phyloP scores from a whole-genome alignment of 2,888 invertebrate species.

The Trypoxylon attenuatum region DNA sequence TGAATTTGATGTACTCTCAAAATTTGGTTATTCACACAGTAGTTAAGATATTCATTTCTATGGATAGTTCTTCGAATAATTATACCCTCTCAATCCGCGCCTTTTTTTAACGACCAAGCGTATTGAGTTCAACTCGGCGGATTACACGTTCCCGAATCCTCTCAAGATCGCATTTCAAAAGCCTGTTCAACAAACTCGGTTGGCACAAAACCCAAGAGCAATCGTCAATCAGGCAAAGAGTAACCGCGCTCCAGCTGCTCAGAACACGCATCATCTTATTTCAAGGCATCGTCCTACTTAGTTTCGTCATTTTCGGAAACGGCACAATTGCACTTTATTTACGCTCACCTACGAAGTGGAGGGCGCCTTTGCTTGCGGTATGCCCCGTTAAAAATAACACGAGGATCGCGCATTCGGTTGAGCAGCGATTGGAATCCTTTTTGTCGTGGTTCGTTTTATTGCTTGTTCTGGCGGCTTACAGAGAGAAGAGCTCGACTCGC shows the following conservation, averaged over 20 bases:
- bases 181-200: background rate
- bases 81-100: background rate
- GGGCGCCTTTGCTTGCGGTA: slow-evolving; percentile 9
- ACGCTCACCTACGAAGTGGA: slow-evolving; percentile 14
- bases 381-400: slow-evolving; percentile 21
- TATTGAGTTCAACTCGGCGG: too few species aligned
- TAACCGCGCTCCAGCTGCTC: too few species aligned
- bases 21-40: too few species aligned
- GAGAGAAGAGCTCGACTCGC: background rate
- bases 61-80: too few species aligned
- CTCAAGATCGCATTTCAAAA: background rate
- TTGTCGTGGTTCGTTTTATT: background rate
- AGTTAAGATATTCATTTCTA: too few species aligned
- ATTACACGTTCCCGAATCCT: background rate
- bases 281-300: background rate
- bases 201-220: too few species aligned
- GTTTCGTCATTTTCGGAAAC: background rate
- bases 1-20: too few species aligned
- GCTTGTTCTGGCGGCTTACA: background rate
- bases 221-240: background rate
- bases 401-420: slow-evolving; percentile 3
- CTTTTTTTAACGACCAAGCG: too few species aligned
- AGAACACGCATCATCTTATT: background rate
- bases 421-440: slow-evolving; percentile 10
- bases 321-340: slow-evolving; percentile 10